These are phyloP conservation scores for Synaphobranchus kaupii DNA, from an alignment of 2,797 vertebrate genomes.

Conservation along the genomic window DNA sequence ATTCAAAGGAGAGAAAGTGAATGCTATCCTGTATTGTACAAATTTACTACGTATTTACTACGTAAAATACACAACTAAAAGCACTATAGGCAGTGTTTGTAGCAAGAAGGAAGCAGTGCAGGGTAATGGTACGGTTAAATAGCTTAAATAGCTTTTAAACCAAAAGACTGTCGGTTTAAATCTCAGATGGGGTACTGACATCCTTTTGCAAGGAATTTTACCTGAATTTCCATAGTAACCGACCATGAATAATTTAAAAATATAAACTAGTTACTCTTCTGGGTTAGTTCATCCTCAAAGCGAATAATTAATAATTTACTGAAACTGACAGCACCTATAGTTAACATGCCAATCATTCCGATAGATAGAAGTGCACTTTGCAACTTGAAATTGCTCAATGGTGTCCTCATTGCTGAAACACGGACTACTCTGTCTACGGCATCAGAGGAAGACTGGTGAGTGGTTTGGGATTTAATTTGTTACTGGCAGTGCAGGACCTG, in stretches of 20 bases:
- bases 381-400: neutral
- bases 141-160: neutral
- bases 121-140: neutral
- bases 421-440: neutral
- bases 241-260: neutral
- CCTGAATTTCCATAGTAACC: neutral
- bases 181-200: neutral
- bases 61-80: neutral
- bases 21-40: neutral
- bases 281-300: neutral
- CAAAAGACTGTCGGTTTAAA: neutral
- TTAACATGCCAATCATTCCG: neutral
- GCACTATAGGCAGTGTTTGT: neutral
- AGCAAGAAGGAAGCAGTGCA: neutral
- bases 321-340: neutral
- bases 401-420: neutral
- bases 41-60: neutral
- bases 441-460: neutral
- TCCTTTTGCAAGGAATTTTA: neutral
- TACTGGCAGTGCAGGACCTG: neutral
- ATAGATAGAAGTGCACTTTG: neutral
- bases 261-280: neutral
- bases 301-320: neutral
- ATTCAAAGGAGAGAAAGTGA: neutral
- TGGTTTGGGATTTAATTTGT: neutral